Conservation (phyloP, 1,140 invertebrate species). For the Prorops nasuta region DNA sequence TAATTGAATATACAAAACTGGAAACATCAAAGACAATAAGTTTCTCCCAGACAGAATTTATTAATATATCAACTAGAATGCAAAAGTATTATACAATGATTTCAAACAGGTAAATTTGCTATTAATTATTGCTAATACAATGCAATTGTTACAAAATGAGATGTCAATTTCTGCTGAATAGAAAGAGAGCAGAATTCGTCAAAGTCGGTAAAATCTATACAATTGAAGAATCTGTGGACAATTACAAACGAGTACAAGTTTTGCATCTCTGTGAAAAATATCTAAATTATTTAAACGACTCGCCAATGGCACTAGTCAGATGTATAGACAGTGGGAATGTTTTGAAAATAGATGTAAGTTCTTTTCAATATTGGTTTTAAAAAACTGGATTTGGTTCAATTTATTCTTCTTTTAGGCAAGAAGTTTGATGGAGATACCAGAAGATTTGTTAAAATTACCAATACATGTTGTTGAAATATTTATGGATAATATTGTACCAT, state of each 20-base stretch:
- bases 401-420: conserved; percentile 27
- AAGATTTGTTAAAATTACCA: conserved; percentile 31
- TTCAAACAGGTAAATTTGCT: conserved; percentile 30
- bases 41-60: conserved; percentile 25
- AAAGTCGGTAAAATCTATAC: conserved; percentile 34
- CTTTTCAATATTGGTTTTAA: background rate
- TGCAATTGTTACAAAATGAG: background rate
- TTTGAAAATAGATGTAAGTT: conserved; percentile 25
- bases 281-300: too few relatives aligned
- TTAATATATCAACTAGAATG: conserved; percentile 23
- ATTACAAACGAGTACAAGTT: conserved; percentile 41
- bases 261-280: conserved; percentile 16
- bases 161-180: conserved; percentile 7
- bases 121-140: background rate
- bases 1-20: conserved; percentile 30
- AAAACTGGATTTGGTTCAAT: conserved; percentile 1
- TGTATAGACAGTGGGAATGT: conserved; percentile 43
- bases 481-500: conserved; percentile 37
- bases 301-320: conserved; percentile 35
- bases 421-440: conserved; percentile 36
- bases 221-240: conserved; percentile 32
- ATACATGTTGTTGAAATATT: conserved; percentile 43
- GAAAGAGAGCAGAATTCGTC: conserved; percentile 21
- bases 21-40: conserved; percentile 11
- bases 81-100: conserved; percentile 30